A percentile compares a stretch with the other conserved stretches of the same genome.
Evolutionary conservation across 2,113 vertebrate species (phyloP).

Genomic region (Halcyon malimbica): DNA sequence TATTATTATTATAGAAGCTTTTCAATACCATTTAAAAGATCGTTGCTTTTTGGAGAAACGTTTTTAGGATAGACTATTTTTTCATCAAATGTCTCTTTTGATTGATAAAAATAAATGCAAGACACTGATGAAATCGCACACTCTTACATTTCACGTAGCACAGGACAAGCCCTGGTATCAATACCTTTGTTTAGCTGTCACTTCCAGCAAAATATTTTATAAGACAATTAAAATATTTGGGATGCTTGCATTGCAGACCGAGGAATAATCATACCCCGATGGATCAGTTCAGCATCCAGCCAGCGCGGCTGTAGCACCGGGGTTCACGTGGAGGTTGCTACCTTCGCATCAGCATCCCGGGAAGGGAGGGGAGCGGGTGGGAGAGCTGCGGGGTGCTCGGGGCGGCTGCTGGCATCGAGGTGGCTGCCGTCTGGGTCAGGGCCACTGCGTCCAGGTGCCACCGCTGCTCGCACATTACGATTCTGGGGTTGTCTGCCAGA

Average conservation of each 20-base stretch:
- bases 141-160: background rate
- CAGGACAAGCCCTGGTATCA: background rate
- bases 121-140: background rate
- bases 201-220: background rate
- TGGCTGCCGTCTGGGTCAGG: accelerated
- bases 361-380: background rate
- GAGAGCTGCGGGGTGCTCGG: background rate
- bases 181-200: background rate
- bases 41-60: background rate
- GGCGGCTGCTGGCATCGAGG: accelerated
- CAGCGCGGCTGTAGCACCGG: background rate
- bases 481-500: background rate
- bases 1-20: background rate
- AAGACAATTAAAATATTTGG: background rate
- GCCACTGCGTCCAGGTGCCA: accelerated
- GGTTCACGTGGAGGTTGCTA: background rate
- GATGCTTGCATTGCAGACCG: background rate
- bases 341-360: background rate
- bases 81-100: background rate
- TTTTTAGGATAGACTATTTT: background rate
- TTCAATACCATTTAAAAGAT: background rate
- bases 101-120: background rate
- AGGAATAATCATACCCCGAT: background rate
- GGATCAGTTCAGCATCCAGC: background rate
- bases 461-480: accelerated